Evolutionary conservation across 2,797 vertebrate species (phyloP).

Genomic region (Craterocephalus amniculus): DNA sequence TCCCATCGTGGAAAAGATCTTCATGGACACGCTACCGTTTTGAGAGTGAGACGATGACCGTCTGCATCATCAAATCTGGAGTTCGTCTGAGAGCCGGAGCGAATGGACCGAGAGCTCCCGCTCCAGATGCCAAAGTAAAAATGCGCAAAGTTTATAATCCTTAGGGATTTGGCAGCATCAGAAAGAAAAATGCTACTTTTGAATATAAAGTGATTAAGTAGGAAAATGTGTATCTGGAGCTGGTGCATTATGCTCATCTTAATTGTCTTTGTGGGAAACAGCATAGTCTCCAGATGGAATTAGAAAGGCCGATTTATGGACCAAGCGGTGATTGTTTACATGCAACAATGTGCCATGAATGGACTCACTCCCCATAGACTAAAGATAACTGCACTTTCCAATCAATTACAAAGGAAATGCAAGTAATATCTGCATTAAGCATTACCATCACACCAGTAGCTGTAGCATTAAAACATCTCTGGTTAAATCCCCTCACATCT

Average conservation of each 20-base stretch:
- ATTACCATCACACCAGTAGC: slow-evolving; percentile 19
- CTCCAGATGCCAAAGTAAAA: slow-evolving; percentile 25
- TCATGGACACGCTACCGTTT: slow-evolving; percentile 94
- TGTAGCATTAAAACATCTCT: slow-evolving; percentile 16
- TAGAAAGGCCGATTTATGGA: slow-evolving; percentile 52
- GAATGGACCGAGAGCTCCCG: slow-evolving; percentile 27
- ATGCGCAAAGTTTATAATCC: slow-evolving; percentile 8
- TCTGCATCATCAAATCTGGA: slow-evolving; percentile 31
- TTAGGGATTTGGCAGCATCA: slow-evolving; percentile 27
- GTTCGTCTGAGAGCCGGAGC: slow-evolving; percentile 30
- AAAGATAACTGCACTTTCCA: slow-evolving; percentile 39
- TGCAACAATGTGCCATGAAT: slow-evolving; percentile 46
- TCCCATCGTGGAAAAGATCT: slow-evolving; percentile 94
- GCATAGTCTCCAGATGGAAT: slow-evolving; percentile 20
- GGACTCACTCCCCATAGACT: slow-evolving; percentile 31
- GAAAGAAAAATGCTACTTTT: slow-evolving; percentile 25
- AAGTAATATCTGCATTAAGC: slow-evolving; percentile 14
- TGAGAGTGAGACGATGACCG: slow-evolving; percentile 67
- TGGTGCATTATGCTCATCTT: slow-evolving; percentile 11
- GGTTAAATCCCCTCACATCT: background rate
- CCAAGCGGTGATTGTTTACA: slow-evolving; percentile 69
- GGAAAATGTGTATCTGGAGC: slow-evolving; percentile 9
- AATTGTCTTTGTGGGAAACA: slow-evolving; percentile 30
- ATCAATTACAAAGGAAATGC: slow-evolving; percentile 9
- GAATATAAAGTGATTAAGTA: slow-evolving; percentile 24